Evolutionary conservation across 2,113 vertebrate genomes (phyloP).

Genomic region (Lasiurus cinereus): DNA sequence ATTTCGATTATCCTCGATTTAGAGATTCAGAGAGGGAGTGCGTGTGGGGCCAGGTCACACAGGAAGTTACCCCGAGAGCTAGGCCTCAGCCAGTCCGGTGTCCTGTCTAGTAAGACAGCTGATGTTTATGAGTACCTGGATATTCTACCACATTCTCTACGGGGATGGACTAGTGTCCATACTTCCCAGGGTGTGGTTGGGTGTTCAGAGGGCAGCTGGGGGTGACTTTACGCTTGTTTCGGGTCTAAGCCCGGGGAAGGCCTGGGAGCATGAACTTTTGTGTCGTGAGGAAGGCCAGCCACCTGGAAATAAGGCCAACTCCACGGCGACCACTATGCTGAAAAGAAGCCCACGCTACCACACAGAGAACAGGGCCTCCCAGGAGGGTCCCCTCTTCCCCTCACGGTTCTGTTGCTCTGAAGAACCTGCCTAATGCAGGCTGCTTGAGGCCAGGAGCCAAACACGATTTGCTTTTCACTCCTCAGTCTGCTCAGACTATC

Average conservation of each 20-base stretch:
- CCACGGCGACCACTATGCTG: no score
- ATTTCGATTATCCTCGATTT: not conserved
- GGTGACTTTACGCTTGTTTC: not conserved
- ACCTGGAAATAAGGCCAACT: not conserved
- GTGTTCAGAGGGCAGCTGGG: not conserved
- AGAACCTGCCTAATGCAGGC: not conserved
- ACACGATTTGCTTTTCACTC: not conserved
- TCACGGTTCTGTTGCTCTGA: not conserved
- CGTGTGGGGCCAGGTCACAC: not conserved
- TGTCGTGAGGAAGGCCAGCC: not conserved
- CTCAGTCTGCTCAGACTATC: not conserved
- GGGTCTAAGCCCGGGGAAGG: not conserved
- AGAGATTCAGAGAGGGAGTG: slow-evolving; percentile 1
- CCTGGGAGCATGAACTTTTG: not conserved
- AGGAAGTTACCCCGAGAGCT: not conserved
- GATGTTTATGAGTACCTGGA: not conserved
- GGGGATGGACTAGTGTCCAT: not conserved
- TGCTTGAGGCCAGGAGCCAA: not conserved
- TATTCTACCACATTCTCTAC: not conserved
- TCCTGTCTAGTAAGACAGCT: not conserved
- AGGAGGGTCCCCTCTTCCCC: not conserved
- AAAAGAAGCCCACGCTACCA: slow-evolving; percentile 1
- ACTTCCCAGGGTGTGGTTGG: not conserved
- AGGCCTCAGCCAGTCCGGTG: not conserved
- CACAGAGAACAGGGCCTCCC: not conserved